Percentiles rank a stretch among this genome's conserved stretches.
Conservation (phyloP, 2,113 vertebrate species). For the Platichthys flesus region DNA sequence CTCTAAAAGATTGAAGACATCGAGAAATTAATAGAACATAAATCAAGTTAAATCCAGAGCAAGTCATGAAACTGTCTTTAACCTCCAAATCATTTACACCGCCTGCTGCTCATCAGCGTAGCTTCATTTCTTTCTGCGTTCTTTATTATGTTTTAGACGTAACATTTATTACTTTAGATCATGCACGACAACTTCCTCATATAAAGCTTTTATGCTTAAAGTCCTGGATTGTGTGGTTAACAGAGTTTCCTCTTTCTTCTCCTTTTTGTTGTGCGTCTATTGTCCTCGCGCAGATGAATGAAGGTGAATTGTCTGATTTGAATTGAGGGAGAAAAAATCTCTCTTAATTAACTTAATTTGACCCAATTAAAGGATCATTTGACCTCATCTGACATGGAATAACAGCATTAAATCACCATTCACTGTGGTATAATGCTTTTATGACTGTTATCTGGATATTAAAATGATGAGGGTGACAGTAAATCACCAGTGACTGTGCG, state of each 20-base stretch:
- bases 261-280: neutral
- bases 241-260: neutral
- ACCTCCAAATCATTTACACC: neutral
- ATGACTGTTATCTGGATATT: neutral
- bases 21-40: too few species aligned
- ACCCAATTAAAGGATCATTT: neutral
- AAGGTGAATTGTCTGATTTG: neutral
- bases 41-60: too few species aligned
- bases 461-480: constrained; percentile 4
- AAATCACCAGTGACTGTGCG: neutral
- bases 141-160: neutral
- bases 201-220: neutral
- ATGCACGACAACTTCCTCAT: neutral
- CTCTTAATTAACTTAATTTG: neutral
- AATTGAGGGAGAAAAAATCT: neutral
- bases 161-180: neutral
- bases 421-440: neutral
- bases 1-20: too few species aligned
- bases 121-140: neutral
- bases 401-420: neutral
- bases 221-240: neutral
- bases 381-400: too few species aligned
- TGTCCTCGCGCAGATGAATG: neutral
- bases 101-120: neutral
- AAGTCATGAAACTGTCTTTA: too few species aligned